Percentiles rank a stretch among this genome's conserved stretches.
Conservation (phyloP, 2,797 vertebrate species). For the Cyprinodon diabolis region DNA sequence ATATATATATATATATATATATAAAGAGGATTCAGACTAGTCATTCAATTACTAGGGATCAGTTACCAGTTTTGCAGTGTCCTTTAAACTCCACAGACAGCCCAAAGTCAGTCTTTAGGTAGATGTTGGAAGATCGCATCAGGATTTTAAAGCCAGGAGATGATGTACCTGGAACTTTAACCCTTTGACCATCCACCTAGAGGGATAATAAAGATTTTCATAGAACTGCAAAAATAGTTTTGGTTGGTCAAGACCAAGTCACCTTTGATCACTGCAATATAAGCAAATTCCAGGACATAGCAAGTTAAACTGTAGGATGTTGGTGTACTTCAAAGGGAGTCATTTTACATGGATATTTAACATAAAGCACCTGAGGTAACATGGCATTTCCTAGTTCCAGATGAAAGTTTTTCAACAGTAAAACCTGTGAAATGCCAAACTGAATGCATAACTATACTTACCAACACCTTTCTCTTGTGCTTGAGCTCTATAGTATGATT, state of each 20-base stretch:
- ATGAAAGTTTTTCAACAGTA: no score
- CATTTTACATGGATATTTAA: no score
- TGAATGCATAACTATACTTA: constrained; percentile 67
- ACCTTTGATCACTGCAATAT: no score
- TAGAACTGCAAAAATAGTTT: no score
- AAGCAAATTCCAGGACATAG: no score
- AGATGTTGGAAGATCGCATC: constrained; percentile 71
- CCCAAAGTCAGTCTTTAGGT: constrained; percentile 86
- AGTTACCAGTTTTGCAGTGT: constrained; percentile 78
- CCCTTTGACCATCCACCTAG: constrained; percentile 81
- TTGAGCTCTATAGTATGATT: constrained; percentile 81
- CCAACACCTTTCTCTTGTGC: constrained; percentile 71
- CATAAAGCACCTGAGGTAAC: no score
- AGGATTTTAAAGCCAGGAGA: constrained; percentile 79
- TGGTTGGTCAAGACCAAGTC: no score
- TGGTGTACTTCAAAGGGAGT: no score
- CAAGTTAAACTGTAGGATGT: no score
- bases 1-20: no score
- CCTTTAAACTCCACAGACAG: constrained; percentile 82
- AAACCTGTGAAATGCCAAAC: background rate
- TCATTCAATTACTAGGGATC: background rate
- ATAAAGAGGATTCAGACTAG: background rate
- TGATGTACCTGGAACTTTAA: constrained; percentile 70
- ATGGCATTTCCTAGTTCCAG: no score
- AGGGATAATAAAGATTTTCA: background rate